Base-by-base conservation (phyloP, 2,797 vertebrate genomes). In the Acanthiza pusilla region DNA sequence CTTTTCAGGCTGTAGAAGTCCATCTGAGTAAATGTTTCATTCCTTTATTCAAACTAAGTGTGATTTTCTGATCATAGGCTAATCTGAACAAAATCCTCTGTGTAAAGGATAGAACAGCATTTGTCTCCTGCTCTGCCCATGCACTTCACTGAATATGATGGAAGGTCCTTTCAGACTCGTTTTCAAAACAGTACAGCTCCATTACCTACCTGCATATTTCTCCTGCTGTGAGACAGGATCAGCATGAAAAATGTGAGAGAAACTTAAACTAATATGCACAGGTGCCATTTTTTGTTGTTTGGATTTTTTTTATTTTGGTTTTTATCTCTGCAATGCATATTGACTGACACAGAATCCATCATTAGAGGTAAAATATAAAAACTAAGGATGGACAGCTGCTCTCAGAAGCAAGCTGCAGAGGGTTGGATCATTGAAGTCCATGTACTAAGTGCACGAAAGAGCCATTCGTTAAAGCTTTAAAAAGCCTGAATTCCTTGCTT, bases 301-400 rank as follows among this genome's bases (percentile, higher is more conserved):
- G n/a, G 15, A 4, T 65, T 72, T 72, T 17, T 38, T 65, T 60
- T 34, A 43, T 30, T 53, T 47, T 65, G n/a, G 34, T 34, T 70
- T 75, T 58, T 50, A 22, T 51, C 30, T 16, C 13, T 42, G 19
- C 19, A 62, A 16, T 16, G 7, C 0, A 0, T 60, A 12, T 30
- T 55, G 40, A 42, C 40, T 26, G 74, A n/a, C 2, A 8, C 43
- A 20, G 30, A 22, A 50, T 38, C 26, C 10, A 25, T 53, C 14
- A 2, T 23, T 43, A 30, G 21, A 80, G 30, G 25, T 32, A 42
- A 66, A 57, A 30, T 53, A 21, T 3, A 30, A 32, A 79, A 34
- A n/a, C 38, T 16, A 18, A 32, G 30, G 40, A 50, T 58, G 47
- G 40, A 23, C 16, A 22, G 6, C 84, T 74, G 47, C 40, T 77